A percentile compares a stretch with the other conserved stretches of the same genome.
Evolutionary conservation across 1,140 invertebrate species (phyloP).

Genomic region (Drosophila prosaltans): DNA sequence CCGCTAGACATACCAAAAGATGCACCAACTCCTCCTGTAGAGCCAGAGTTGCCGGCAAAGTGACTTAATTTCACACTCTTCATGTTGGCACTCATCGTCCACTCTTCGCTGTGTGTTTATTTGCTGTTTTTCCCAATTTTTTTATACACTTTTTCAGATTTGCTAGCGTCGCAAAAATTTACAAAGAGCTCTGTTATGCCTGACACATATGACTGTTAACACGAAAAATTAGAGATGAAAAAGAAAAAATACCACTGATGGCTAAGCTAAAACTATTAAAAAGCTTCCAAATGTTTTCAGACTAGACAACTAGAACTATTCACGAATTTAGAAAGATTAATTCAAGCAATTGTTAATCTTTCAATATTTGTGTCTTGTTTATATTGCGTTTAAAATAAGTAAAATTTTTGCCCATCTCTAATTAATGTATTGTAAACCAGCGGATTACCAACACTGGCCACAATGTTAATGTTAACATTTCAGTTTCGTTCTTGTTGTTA

Average conservation of each 20-base stretch:
- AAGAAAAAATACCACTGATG: not conserved
- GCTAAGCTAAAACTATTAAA: not conserved
- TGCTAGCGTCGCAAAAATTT: slow-evolving; percentile 17
- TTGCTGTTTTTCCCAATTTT: slow-evolving; percentile 43
- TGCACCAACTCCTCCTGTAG: slow-evolving; percentile 3
- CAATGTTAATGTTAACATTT: slow-evolving; percentile 1
- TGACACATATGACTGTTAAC: slow-evolving; percentile 1
- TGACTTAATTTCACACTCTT: slow-evolving; percentile 65
- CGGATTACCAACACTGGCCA: not conserved
- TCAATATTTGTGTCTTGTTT: no score
- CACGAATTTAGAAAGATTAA: not conserved
- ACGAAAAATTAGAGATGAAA: not conserved
- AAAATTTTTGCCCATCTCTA: not conserved
- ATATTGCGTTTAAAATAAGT: not conserved
- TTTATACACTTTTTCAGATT: slow-evolving; percentile 23
- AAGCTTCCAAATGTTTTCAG: no score
- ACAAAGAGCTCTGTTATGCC: not conserved
- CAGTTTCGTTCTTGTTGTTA: slow-evolving; percentile 4
- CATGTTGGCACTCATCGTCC: slow-evolving; percentile 61
- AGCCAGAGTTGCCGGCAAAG: slow-evolving; percentile 48
- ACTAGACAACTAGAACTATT: no score
- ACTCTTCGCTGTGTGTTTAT: not conserved
- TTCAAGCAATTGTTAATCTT: not conserved
- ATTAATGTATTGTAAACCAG: not conserved
- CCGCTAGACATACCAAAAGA: slow-evolving; percentile 1